These are phyloP conservation scores for Lichenostomus cassidix DNA, from an alignment of 2,113 vertebrate genomes.

Conservation along the genomic window DNA sequence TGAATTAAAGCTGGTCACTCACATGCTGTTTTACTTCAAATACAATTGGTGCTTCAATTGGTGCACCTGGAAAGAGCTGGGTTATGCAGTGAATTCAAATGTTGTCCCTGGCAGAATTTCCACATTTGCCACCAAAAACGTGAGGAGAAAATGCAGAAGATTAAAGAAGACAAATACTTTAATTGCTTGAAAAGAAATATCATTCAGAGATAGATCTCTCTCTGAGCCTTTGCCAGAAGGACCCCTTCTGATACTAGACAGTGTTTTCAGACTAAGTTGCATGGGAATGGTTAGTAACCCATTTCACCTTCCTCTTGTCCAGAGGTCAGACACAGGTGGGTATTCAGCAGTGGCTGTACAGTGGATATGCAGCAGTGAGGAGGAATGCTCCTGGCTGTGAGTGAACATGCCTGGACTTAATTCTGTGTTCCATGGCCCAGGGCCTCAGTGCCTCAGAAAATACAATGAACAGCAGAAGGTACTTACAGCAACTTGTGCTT, in stretches of 20 bases:
- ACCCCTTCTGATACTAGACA: background rate
- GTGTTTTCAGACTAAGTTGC: background rate
- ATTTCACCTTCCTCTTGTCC: background rate
- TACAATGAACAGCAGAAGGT: background rate
- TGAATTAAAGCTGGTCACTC: slow-evolving; percentile 3
- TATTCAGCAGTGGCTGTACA: background rate
- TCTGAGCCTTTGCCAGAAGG: background rate
- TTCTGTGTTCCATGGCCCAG: background rate
- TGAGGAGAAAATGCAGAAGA: background rate
- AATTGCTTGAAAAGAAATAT: background rate
- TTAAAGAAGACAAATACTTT: background rate
- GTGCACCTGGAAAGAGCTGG: background rate
- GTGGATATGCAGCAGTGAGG: background rate
- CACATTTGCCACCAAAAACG: background rate
- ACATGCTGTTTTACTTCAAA: background rate
- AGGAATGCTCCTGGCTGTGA: background rate
- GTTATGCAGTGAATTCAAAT: background rate
- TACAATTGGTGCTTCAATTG: background rate
- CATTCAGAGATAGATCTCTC: background rate
- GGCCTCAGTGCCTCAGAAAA: background rate
- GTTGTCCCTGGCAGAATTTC: background rate
- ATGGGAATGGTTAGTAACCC: background rate
- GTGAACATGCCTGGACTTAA: background rate
- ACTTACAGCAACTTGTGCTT: background rate
- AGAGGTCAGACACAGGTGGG: background rate